Evolutionary conservation across 2,113 vertebrate genomes (phyloP).

Genomic region (Mola mola): DNA sequence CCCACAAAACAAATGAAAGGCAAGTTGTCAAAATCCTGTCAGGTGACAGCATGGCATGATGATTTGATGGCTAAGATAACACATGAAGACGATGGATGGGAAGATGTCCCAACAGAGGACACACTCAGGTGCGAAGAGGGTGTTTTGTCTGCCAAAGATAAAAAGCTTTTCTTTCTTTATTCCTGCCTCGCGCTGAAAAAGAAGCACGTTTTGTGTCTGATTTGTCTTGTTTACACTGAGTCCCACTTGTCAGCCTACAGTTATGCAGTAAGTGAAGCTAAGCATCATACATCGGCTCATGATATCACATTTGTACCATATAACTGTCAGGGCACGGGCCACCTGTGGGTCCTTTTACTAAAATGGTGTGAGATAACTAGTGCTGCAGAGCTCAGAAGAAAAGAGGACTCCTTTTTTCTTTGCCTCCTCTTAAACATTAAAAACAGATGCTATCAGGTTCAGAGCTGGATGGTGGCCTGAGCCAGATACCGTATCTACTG

Average conservation of each 20-base stretch:
- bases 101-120: conserved; percentile 34
- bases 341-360: conserved; percentile 70
- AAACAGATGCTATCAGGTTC: conserved; percentile 81
- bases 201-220: conserved; percentile 33
- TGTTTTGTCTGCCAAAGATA: conserved; percentile 76
- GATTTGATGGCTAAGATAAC: conserved; percentile 60
- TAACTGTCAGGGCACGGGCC: conserved; percentile 64
- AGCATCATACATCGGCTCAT: conserved; percentile 34
- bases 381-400: conserved; percentile 67
- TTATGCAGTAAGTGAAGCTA: conserved; percentile 44
- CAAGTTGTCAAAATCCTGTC: conserved; percentile 18
- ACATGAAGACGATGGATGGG: conserved; percentile 29
- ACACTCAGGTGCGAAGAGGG: conserved; percentile 63
- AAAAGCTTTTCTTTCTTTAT: conserved; percentile 29
- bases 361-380: conserved; percentile 68
- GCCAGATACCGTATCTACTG: conserved; percentile 67
- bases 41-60: conserved; percentile 48
- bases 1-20: conserved; percentile 53
- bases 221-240: conserved; percentile 61
- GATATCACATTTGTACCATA: conserved; percentile 64
- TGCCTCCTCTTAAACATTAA: conserved; percentile 53
- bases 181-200: conserved; percentile 36
- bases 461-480: conserved; percentile 71
- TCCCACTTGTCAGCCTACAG: conserved; percentile 35
- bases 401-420: conserved; percentile 56